Base-by-base conservation (phyloP, 2,888 invertebrate genomes). In the Dryocosmus kuriphilus region DNA sequence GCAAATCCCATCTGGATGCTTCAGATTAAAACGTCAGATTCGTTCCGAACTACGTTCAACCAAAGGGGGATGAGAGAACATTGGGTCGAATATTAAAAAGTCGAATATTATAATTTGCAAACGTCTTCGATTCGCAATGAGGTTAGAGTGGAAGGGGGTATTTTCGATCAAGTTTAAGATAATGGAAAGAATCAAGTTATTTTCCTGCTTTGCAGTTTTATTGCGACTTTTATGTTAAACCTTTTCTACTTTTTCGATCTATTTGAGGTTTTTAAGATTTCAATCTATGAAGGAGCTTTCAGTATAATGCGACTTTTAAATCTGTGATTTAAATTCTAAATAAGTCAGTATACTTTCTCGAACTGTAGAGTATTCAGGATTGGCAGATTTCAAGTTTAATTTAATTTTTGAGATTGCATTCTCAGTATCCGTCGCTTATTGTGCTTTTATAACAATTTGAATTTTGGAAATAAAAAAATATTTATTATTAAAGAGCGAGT, bases 1-100 rank as follows among this genome's bases (percentile, higher is more conserved):
- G 83, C 82, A 83, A 87, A 89, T 87, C 89, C 87, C 89, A 90
- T 90, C 89, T 89, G 89, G 89, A 89, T 89, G 87, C 88, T 90
- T 87, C 87, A 90, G 89, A 90, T 90, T 90, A 89, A 90, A 90
- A 90, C 85, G 90, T 90, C 90, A 90, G 88, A 88, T 88, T 87
- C 84, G 86, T 84, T 83, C 81, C 76, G 81, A 81, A 77, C 81
- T 78, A 80, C 81, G 84, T 81, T 86, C 85, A 84, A 80, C 81
- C 82, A 82, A 80, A 82, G 83, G 82, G 84, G 80, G 71, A 79
- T 71, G 79, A 80, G 77, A 76, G 77, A 79, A 80, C 79, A 81
- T 80, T 76, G 81, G 81, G 84, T 84, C 82, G 84, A 85, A 88
- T 88, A 87, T 88, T 87, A 86, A 87, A 85, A 84, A 85, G 82